Percentiles rank a stretch among this genome's conserved stretches.
Evolutionary conservation across 2,888 invertebrate species (phyloP).

Genomic region (Theodoxus fluviatilis): DNA sequence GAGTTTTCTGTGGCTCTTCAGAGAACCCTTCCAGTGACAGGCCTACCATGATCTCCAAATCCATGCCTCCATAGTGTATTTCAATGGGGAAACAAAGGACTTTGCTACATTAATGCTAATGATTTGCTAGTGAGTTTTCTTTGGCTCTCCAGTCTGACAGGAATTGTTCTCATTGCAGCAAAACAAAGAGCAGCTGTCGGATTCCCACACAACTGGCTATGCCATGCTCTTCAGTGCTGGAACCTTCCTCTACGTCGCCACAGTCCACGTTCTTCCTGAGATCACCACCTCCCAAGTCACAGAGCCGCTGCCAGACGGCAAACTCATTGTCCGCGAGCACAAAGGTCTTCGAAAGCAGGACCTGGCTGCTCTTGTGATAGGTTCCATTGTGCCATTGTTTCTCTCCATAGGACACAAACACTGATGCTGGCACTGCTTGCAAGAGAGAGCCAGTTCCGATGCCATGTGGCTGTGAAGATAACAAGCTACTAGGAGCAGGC

Average conservation of each 20-base stretch:
- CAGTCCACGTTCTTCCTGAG: conserved; percentile 97
- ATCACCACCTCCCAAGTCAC: conserved; percentile 67
- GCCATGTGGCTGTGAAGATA: too few relatives aligned
- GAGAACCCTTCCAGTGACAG: too few relatives aligned
- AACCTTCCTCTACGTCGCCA: conserved; percentile 97
- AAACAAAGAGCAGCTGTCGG: conserved; percentile 87
- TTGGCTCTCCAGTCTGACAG: too few relatives aligned
- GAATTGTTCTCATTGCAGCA: conserved; percentile 72
- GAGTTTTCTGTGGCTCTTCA: too few relatives aligned
- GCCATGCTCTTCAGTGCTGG: conserved; percentile 99
- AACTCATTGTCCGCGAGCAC: conserved; percentile 56
- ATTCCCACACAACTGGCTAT: conserved; percentile 91
- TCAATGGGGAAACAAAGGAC: too few relatives aligned
- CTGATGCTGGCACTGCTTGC: conserved; percentile 28
- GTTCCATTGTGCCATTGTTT: conserved; percentile 85
- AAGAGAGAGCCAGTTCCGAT: too few relatives aligned
- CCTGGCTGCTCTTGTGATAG: conserved; percentile 82
- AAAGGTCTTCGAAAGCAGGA: conserved; percentile 77
- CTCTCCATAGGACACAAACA: conserved; percentile 85
- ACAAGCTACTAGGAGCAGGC: too few relatives aligned
- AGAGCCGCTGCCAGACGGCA: conserved; percentile 53
- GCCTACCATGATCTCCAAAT: too few relatives aligned
- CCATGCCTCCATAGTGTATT: too few relatives aligned
- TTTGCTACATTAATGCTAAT: too few relatives aligned
- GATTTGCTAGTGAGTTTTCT: too few relatives aligned